These are phyloP conservation scores for Dugesia japonica DNA, from an alignment of 2,888 invertebrate species.

Conservation along the genomic window DNA sequence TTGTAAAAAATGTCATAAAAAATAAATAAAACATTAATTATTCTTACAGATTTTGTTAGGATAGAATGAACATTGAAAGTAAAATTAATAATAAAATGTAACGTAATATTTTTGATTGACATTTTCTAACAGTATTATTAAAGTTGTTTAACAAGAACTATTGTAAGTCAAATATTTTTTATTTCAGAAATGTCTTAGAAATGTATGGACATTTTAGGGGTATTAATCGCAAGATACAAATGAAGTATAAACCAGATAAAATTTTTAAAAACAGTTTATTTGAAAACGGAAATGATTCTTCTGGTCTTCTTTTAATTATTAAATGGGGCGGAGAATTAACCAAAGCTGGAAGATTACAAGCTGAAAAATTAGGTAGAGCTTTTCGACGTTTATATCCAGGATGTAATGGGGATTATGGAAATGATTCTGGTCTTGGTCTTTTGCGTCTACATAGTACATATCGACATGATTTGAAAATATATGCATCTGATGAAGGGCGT, in stretches of 20 bases:
- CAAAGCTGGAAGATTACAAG: conserved; percentile 86
- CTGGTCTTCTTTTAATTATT: conserved; percentile 65
- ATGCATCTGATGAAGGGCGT: conserved; percentile 94
- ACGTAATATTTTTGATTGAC: no score
- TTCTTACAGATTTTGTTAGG: no score
- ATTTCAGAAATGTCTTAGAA: conserved; percentile 31
- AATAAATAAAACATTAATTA: no score
- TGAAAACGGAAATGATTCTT: background rate
- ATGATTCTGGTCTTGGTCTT: conserved; percentile 83
- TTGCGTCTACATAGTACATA: conserved; percentile 88
- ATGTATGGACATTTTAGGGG: conserved; percentile 62
- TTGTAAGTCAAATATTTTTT: no score
- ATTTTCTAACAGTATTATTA: no score
- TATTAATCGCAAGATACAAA: conserved; percentile 95
- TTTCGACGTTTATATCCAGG: conserved; percentile 55
- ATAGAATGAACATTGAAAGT: no score
- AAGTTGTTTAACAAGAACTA: no score
- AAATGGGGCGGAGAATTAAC: conserved; percentile 99
- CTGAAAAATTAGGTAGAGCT: conserved; percentile 86
- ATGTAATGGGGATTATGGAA: conserved; percentile 54
- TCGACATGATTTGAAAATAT: conserved; percentile 94
- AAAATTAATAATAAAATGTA: no score
- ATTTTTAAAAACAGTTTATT: background rate
- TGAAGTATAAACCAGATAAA: conserved; percentile 57
- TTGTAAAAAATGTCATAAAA: no score